Conservation (phyloP, 2,888 invertebrate species). For the Morpho helenor region DNA sequence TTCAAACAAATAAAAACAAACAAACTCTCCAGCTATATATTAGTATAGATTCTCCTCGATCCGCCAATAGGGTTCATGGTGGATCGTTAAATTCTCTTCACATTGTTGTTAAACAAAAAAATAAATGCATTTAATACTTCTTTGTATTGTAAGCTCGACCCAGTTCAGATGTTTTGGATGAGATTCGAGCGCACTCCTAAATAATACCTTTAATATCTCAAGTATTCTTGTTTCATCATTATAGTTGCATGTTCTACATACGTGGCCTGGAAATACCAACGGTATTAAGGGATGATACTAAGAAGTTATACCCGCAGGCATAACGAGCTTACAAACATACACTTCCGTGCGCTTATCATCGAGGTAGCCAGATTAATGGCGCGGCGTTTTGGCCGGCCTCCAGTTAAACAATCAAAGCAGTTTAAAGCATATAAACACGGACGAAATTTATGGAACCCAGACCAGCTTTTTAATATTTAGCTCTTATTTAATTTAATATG, state of each 20-base stretch:
- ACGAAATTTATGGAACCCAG: slow-evolving; percentile 56
- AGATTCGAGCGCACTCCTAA: not conserved
- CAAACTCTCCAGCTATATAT: too few relatives aligned
- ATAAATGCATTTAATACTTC: too few relatives aligned
- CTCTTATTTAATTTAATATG: slow-evolving; percentile 48
- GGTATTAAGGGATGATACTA: slow-evolving; percentile 16
- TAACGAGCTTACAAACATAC: slow-evolving; percentile 14
- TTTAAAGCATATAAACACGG: slow-evolving; percentile 53
- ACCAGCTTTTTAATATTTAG: slow-evolving; percentile 51
- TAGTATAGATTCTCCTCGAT: too few relatives aligned
- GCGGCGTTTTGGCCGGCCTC: slow-evolving; percentile 56
- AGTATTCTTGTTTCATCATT: not conserved
- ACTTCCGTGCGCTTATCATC: slow-evolving; percentile 35
- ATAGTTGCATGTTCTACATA: slow-evolving; percentile 6
- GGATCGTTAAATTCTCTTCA: too few relatives aligned
- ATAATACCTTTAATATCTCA: slow-evolving; percentile 1
- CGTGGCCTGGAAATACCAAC: slow-evolving; percentile 3
- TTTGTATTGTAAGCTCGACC: too few relatives aligned
- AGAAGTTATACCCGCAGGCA: slow-evolving; percentile 10
- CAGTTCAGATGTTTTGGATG: too few relatives aligned
- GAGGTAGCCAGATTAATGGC: slow-evolving; percentile 33
- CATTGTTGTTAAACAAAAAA: too few relatives aligned
- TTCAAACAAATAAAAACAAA: too few relatives aligned
- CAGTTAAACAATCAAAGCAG: slow-evolving; percentile 66
- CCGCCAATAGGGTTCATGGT: too few relatives aligned